Percentiles rank a stretch among this genome's conserved stretches.
phyloP scores from a whole-genome alignment of 2,113 vertebrate genomes.

The Macquaria ambigua region DNA sequence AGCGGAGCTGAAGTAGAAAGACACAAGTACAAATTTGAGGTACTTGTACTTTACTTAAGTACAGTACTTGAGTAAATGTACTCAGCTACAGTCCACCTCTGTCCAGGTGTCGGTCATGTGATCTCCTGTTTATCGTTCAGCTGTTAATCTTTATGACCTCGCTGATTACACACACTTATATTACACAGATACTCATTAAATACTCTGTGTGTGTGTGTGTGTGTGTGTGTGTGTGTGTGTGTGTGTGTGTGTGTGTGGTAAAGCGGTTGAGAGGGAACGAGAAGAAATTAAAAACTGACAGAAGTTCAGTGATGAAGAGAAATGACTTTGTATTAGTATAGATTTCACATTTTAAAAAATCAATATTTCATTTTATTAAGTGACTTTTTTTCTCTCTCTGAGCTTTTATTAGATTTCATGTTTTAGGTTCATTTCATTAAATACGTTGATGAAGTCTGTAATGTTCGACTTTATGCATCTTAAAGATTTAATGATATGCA shows the following conservation, averaged over 20 bases:
- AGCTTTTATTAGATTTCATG: constrained; percentile 4
- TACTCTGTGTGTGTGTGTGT: background rate
- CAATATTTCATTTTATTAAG: constrained; percentile 36
- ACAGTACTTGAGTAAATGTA: too few relatives aligned
- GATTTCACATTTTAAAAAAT: constrained; percentile 43
- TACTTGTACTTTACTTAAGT: too few relatives aligned
- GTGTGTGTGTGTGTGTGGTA: background rate
- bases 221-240: constrained; percentile 4
- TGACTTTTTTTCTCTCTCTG: background rate
- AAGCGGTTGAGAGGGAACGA: background rate
- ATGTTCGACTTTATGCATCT: too few relatives aligned
- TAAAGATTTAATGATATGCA: background rate
- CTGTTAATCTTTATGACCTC: background rate
- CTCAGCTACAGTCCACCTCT: too few relatives aligned
- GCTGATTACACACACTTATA: background rate
- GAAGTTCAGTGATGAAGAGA: constrained; percentile 16
- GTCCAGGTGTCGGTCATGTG: too few relatives aligned
- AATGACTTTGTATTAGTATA: constrained; percentile 1
- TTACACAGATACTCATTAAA: background rate
- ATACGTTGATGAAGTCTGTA: background rate
- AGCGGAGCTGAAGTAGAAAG: too few relatives aligned
- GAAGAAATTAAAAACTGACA: constrained; percentile 7
- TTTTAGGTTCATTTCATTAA: constrained; percentile 13
- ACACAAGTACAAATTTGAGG: too few relatives aligned
- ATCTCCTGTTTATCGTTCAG: background rate